phyloP scores from a whole-genome alignment of 2,113 vertebrate species.

The Ptilonorhynchus violaceus region DNA sequence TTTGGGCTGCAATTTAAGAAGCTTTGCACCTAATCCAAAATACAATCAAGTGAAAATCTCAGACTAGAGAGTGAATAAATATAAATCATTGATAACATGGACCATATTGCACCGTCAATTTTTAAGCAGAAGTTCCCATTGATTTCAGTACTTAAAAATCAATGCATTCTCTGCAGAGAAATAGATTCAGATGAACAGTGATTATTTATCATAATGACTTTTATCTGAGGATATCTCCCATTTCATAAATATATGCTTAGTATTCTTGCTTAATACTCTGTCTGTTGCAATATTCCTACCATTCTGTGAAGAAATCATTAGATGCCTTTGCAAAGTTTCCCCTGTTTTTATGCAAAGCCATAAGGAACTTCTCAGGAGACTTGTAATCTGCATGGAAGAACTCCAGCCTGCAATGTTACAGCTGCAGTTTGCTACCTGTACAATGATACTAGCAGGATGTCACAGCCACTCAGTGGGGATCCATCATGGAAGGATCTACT shows the following conservation, averaged over 20 bases:
- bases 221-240: not conserved
- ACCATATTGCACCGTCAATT: not conserved
- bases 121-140: not conserved
- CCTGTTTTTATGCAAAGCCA: not conserved
- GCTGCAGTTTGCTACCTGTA: not conserved
- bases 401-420: not conserved
- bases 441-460: not conserved
- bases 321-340: not conserved
- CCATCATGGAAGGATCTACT: not conserved
- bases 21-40: not conserved
- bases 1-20: not conserved
- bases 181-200: not conserved
- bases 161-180: not conserved
- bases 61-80: not conserved
- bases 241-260: not conserved
- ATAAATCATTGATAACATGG: not conserved
- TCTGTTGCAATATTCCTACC: not conserved
- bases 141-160: slow-evolving; percentile 31
- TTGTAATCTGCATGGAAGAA: not conserved
- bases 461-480: not conserved
- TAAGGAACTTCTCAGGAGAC: not conserved
- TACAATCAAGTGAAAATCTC: not conserved
- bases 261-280: not conserved
- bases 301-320: not conserved
- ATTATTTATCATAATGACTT: slow-evolving; percentile 23